Percentiles rank a stretch among this genome's conserved stretches.
phyloP scores from a whole-genome alignment of 2,113 vertebrate genomes.

The Clarias macrocephalus region DNA sequence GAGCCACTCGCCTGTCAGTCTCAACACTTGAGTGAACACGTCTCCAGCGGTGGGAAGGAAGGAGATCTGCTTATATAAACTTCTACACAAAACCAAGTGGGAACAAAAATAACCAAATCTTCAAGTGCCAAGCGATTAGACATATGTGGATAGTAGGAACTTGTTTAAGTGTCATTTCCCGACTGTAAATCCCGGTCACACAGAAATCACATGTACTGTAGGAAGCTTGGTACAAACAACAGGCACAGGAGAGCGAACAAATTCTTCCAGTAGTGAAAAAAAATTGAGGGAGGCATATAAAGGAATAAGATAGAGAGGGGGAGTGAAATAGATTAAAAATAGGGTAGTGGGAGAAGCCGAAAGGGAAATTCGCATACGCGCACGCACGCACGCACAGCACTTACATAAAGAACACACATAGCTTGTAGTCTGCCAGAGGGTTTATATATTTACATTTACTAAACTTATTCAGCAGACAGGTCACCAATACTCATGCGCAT shows the following conservation, averaged over 20 bases:
- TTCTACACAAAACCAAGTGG: slow-evolving; percentile 23
- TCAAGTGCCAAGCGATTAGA: slow-evolving; percentile 65
- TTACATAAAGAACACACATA: background rate
- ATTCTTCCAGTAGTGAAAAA: slow-evolving; percentile 6
- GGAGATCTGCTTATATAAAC: slow-evolving; percentile 53
- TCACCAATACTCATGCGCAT: background rate
- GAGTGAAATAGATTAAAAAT: slow-evolving; percentile 22
- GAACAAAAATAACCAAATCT: slow-evolving; percentile 43
- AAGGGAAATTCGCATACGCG: background rate
- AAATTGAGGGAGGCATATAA: background rate
- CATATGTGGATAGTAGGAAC: slow-evolving; percentile 55
- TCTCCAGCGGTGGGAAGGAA: slow-evolving; percentile 47
- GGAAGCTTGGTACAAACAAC: slow-evolving; percentile 37
- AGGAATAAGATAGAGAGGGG: background rate
- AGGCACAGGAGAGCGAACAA: slow-evolving; percentile 20
- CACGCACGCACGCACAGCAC: background rate
- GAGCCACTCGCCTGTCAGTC: slow-evolving; percentile 42
- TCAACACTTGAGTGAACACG: slow-evolving; percentile 41
- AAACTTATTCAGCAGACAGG: background rate
- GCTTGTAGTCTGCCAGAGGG: background rate
- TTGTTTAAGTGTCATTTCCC: slow-evolving; percentile 48
- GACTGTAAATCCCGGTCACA: slow-evolving; percentile 42
- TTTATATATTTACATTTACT: background rate
- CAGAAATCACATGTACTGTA: slow-evolving; percentile 25
- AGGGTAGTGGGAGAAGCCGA: slow-evolving; percentile 18